Conservation (phyloP, 30 jellyfish, hydroid and myxozoan genomes). For the Catostylus mosaicus region DNA sequence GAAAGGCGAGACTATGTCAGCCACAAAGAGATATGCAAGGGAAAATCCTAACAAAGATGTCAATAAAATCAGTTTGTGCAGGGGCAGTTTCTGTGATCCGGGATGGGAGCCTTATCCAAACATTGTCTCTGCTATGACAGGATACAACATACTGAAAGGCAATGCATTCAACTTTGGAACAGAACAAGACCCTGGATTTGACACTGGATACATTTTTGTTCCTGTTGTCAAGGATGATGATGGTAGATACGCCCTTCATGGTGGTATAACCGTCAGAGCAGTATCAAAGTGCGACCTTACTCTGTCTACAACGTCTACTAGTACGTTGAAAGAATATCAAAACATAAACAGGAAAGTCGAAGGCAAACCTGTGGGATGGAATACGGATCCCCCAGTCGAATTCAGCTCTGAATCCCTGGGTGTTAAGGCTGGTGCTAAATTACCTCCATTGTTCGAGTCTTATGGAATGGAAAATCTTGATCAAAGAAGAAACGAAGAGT, state of each 20-base stretch:
- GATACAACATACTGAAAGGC: constrained; percentile 62
- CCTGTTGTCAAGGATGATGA: constrained; percentile 27
- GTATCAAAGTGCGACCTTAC: background rate
- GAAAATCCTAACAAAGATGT: too few relatives aligned
- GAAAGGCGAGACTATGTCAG: too few relatives aligned
- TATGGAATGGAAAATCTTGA: constrained; percentile 9
- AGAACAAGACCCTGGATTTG: constrained; percentile 47
- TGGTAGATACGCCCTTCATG: constrained; percentile 29
- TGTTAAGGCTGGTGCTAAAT: constrained; percentile 37
- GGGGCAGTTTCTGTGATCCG: constrained; percentile 34
- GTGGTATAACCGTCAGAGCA: constrained; percentile 14
- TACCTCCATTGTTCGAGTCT: constrained; percentile 59
- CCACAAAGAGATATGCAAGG: too few relatives aligned
- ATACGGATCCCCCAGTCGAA: constrained; percentile 21
- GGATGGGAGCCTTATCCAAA: constrained; percentile 53
- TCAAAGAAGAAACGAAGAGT: constrained; percentile 26
- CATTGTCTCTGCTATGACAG: constrained; percentile 45
- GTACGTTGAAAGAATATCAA: constrained; percentile 12
- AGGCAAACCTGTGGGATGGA: constrained; percentile 17
- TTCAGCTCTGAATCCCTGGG: constrained; percentile 10
- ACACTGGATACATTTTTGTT: constrained; percentile 21
- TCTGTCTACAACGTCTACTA: background rate
- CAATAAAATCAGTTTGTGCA: background rate
- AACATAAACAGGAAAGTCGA: constrained; percentile 4
- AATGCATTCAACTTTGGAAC: constrained; percentile 7